Evolutionary conservation across 2,113 vertebrate species (phyloP).

Genomic region (Oriolus oriolus): DNA sequence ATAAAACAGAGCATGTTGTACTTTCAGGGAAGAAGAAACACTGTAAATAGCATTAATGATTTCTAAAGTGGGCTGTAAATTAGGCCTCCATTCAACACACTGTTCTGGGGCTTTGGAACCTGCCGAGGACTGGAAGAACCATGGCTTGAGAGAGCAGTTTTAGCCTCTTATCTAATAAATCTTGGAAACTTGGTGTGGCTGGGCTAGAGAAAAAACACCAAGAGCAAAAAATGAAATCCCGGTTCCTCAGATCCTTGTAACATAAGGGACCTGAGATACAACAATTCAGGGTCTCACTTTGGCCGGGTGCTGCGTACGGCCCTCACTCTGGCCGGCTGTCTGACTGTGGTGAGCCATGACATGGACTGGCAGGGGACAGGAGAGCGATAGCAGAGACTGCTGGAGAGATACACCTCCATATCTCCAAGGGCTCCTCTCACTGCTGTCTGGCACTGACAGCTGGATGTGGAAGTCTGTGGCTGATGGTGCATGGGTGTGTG

Average conservation of each 20-base stretch:
- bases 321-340: background rate
- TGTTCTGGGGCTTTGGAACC: background rate
- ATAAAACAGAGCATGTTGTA: background rate
- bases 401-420: rapidly evolving
- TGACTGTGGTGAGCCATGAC: background rate
- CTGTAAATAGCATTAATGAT: background rate
- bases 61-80: background rate
- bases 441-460: background rate
- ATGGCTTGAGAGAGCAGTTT: background rate
- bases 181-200: background rate
- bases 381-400: rapidly evolving
- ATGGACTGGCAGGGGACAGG: background rate
- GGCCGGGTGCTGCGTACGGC: background rate
- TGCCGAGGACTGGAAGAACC: background rate
- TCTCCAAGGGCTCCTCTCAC: background rate
- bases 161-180: background rate
- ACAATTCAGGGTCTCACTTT: background rate
- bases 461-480: background rate
- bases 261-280: background rate
- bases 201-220: background rate
- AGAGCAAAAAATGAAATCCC: background rate
- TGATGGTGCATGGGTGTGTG: rapidly evolving
- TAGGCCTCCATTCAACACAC: background rate
- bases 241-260: background rate
- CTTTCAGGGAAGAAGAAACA: background rate